Evolutionary conservation across 2,888 invertebrate species (phyloP).

Genomic region (Gnatocerus cornutus): DNA sequence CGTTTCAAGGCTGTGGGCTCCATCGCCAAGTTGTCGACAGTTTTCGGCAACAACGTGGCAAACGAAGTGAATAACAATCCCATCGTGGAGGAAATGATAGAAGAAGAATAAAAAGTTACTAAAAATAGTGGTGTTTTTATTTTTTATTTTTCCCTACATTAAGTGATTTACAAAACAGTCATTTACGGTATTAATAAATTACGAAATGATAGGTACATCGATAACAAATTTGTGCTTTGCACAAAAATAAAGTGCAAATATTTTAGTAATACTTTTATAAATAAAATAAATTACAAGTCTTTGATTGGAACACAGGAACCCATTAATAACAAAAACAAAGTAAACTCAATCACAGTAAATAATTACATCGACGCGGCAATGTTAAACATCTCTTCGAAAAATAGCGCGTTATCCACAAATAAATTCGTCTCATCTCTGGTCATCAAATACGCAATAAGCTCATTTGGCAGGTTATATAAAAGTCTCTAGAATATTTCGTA

Average conservation of each 20-base stretch:
- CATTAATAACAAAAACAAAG: conserved; percentile 31
- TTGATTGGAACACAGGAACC: conserved; percentile 26
- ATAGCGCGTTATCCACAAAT: conserved; percentile 36
- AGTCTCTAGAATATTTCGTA: conserved; percentile 12
- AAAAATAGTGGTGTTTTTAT: conserved; percentile 11
- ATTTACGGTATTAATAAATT: conserved; percentile 42
- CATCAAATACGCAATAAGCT: conserved; percentile 38
- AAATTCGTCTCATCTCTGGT: conserved; percentile 33
- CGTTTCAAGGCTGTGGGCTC: conserved; percentile 81
- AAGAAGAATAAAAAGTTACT: not conserved
- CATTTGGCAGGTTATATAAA: conserved; percentile 34
- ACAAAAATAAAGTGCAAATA: conserved; percentile 39
- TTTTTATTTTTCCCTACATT: conserved; percentile 34
- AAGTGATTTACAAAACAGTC: conserved; percentile 47
- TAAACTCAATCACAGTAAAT: conserved; percentile 42
- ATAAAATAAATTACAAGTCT: conserved; percentile 31
- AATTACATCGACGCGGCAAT: conserved; percentile 34
- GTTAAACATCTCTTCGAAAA: conserved; percentile 44
- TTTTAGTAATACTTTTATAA: conserved; percentile 11
- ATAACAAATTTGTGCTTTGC: conserved; percentile 45
- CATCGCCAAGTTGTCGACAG: conserved; percentile 74
- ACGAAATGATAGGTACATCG: conserved; percentile 15
- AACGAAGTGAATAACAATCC: conserved; percentile 24
- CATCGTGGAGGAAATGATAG: conserved; percentile 1
- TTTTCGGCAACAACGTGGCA: conserved; percentile 59